These are phyloP conservation scores for Gracilinanus agilis DNA, from an alignment of 2,113 vertebrate genomes.

Conservation along the genomic window DNA sequence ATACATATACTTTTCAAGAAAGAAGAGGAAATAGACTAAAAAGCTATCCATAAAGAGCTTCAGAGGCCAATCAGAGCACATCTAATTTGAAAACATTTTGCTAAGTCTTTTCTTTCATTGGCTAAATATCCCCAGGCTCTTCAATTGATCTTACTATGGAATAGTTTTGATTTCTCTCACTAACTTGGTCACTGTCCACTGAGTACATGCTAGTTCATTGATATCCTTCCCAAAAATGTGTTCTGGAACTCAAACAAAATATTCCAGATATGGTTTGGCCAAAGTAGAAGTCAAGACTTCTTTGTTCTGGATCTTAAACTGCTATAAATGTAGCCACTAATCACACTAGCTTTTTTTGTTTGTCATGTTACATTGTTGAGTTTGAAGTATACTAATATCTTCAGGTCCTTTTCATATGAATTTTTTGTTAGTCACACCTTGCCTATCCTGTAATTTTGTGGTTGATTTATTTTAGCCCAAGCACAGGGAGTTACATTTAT, in stretches of 20 bases:
- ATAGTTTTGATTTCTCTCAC: background rate
- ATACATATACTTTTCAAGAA: background rate
- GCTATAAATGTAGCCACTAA: background rate
- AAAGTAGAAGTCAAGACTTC: background rate
- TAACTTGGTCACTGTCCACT: background rate
- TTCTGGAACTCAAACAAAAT: background rate
- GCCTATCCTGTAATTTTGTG: background rate
- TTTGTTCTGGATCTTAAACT: background rate
- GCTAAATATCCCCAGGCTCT: background rate
- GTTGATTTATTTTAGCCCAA: background rate
- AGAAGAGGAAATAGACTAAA: background rate
- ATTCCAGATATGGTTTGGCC: background rate
- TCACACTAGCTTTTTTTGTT: background rate
- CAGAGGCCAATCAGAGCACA: background rate
- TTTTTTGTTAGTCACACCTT: background rate
- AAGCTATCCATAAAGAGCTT: background rate
- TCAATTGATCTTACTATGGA: background rate
- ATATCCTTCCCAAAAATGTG: background rate
- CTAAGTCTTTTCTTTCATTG: background rate
- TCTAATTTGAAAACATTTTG: background rate
- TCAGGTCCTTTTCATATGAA: background rate
- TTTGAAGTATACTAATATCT: background rate
- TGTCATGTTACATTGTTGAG: background rate
- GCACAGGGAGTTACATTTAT: background rate
- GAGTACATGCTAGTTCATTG: background rate